Evolutionary conservation across 2,797 vertebrate species (phyloP), one percentile per base, ranked within the genome.

Genomic region (Scolopax bukidnonensis): DNA sequence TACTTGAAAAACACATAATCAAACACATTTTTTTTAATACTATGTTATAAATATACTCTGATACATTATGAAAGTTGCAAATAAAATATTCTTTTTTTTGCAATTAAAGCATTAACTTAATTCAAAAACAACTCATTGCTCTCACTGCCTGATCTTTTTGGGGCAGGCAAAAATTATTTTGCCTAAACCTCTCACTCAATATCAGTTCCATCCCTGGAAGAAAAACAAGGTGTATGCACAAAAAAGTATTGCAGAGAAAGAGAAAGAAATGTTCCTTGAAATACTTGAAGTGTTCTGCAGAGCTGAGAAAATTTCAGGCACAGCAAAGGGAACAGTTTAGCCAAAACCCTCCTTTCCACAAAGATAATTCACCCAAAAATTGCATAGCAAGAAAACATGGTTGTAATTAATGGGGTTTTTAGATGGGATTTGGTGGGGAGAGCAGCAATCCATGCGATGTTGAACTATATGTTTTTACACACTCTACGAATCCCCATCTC

Each of bases 61-160:
- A 74, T 85, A 33, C 3, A 1, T 50, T 76, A 68, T 32, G 41
- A 89, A 96, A 61, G 74, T 38, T 79, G 57, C 57, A 79, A 84
- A 89, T 81, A 83, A 95, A 95, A 87, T 47, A 32, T 16, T 9
- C 32, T 88, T 95, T 81, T 2, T 1, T 94, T 96, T 88, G 64
- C 47, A 12, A 32, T 94, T 79, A 94, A 91, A 94, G 41, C 67
- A 90, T 93, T 51, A 87, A 18, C 70, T 93, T 92, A 95, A 87
- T 64, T 87, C 41, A 82, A 91, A 95, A 60, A 7, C 11, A 89
- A 43, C 20, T 91, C n/a, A 11, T 71, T 48, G 69, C 38, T 91
- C 60, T 92, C 60, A 28, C 61, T 88, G 87, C 51, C 87, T n/a
- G 8, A 24, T 80, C 80, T 87, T 33, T 75, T 91, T 71, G 54